These are phyloP conservation scores for Heliconius cydno DNA, from an alignment of 2,888 invertebrate genomes.

Conservation along the genomic window DNA sequence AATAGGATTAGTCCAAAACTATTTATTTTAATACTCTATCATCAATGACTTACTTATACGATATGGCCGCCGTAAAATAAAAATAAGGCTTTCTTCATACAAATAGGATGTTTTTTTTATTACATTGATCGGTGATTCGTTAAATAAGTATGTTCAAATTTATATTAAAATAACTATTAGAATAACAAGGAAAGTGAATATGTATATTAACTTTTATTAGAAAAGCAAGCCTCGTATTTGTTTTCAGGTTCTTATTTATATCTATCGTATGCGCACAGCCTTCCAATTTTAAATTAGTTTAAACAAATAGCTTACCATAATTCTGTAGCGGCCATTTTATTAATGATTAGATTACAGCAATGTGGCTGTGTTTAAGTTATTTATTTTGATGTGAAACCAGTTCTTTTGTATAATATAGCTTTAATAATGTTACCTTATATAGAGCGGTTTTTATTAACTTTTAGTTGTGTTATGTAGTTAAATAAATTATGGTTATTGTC, in stretches of 20 bases:
- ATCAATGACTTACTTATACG: not conserved
- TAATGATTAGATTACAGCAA: constrained; percentile 40
- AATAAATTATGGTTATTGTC: constrained; percentile 6
- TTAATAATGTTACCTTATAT: not conserved
- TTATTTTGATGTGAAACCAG: constrained; percentile 33
- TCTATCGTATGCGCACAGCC: constrained; percentile 18
- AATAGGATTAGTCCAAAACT: constrained; percentile 12
- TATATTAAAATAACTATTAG: not conserved
- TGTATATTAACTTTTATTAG: too few relatives aligned
- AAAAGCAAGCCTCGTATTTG: too few relatives aligned
- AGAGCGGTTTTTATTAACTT: not conserved
- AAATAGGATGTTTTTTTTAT: not conserved
- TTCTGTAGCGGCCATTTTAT: constrained; percentile 33
- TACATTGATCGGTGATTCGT: not conserved
- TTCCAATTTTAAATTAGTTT: constrained; percentile 39
- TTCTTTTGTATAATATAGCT: constrained; percentile 9
- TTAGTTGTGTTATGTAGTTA: not conserved
- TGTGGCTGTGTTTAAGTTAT: constrained; percentile 38
- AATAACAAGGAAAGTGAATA: too few relatives aligned
- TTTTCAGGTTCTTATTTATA: too few relatives aligned
- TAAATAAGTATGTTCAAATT: not conserved
- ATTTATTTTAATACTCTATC: constrained; percentile 11
- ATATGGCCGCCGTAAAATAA: not conserved
- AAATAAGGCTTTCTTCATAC: constrained; percentile 6
- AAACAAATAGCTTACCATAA: constrained; percentile 42